These are phyloP conservation scores for Aphodius sticticus DNA, from an alignment of 2,888 invertebrate species.

Conservation along the genomic window DNA sequence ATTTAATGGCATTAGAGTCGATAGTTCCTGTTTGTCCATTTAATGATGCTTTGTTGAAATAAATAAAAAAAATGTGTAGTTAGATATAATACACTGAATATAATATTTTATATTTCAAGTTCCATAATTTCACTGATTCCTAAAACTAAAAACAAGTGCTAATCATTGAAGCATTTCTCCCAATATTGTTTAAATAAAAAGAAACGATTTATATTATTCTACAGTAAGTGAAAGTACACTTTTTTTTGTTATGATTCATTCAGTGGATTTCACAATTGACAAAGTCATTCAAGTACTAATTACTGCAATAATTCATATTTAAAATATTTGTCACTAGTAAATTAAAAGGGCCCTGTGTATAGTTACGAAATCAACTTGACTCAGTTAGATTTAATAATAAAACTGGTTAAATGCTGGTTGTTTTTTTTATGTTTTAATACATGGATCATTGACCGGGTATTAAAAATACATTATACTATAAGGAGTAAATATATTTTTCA, in stretches of 20 bases:
- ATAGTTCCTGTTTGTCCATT: not conserved
- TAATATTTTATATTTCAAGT: not conserved
- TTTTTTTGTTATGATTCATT: not conserved
- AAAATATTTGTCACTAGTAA: too few species aligned
- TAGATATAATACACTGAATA: too few species aligned
- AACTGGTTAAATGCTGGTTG: not conserved
- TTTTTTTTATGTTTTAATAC: not conserved
- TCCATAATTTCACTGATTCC: not conserved
- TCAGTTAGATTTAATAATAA: not conserved
- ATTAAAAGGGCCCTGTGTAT: not conserved
- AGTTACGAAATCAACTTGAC: not conserved
- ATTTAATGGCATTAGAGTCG: not conserved
- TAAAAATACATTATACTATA: not conserved
- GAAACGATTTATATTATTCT: not conserved
- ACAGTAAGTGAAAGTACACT: not conserved
- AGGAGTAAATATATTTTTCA: not conserved
- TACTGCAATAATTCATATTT: not conserved
- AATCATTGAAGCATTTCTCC: not conserved
- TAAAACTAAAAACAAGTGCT: not conserved
- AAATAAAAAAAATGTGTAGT: not conserved
- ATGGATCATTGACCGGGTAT: not conserved
- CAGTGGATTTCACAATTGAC: not conserved
- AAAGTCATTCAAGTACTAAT: not conserved
- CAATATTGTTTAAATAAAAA: not conserved
- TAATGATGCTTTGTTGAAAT: not conserved